Percentiles rank a stretch among this genome's conserved stretches.
Conservation (phyloP, 37 sponge, comb jelly and placozoan genomes). For the Halisarca cf. caerulea region DNA sequence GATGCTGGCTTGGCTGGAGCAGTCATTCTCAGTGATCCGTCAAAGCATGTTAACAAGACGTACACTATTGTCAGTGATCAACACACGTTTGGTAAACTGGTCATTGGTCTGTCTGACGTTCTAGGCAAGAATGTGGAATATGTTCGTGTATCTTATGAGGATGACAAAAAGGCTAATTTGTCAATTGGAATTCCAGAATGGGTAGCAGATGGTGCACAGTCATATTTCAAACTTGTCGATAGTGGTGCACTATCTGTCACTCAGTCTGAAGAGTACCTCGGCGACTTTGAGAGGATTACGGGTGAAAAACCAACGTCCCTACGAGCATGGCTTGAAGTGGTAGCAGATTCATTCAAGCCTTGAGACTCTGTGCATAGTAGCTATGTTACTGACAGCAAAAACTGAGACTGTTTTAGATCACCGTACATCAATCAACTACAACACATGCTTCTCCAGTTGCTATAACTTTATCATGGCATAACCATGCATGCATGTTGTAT, state of each 20-base stretch:
- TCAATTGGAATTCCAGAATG: constrained; percentile 32
- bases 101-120: constrained; percentile 11
- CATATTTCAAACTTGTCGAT: constrained; percentile 27
- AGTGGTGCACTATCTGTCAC: neutral
- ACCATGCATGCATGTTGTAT: no score
- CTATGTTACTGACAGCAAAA: no score
- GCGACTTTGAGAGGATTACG: no score
- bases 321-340: constrained; percentile 27
- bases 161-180: constrained; percentile 29
- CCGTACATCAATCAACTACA: no score
- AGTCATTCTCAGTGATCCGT: constrained; percentile 26
- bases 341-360: neutral
- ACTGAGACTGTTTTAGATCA: no score
- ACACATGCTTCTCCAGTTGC: no score
- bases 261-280: neutral
- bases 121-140: constrained; percentile 40
- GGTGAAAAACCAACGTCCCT: constrained; percentile 44
- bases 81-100: constrained; percentile 24
- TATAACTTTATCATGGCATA: no score
- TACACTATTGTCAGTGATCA: constrained; percentile 54
- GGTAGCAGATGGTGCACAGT: constrained; percentile 14
- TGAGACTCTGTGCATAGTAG: no score
- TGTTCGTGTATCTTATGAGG: no score
- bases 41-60: constrained; percentile 32
- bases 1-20: constrained; percentile 52